phyloP scores from a whole-genome alignment of 2,797 vertebrate genomes.

The Etheostoma nigrum region DNA sequence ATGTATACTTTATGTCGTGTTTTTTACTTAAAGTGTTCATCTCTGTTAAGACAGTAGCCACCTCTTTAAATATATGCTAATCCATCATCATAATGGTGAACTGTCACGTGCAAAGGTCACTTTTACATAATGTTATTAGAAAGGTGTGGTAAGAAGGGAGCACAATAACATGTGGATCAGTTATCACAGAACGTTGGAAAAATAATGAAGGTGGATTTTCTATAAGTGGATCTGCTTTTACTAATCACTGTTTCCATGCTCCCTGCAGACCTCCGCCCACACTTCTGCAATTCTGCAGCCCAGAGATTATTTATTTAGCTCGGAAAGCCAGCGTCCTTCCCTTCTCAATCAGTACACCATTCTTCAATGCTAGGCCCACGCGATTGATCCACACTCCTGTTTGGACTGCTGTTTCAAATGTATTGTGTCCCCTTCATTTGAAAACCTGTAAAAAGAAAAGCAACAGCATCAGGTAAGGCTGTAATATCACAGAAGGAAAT shows the following conservation, averaged over 20 bases:
- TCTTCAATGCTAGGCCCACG: not conserved
- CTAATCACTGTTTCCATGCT: slow-evolving; percentile 72
- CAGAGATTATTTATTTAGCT: slow-evolving; percentile 69
- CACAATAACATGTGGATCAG: slow-evolving; percentile 16
- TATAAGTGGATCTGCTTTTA: slow-evolving; percentile 68
- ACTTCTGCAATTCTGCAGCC: slow-evolving; percentile 57
- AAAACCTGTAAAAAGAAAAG: slow-evolving; percentile 9
- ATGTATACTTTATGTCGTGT: not conserved
- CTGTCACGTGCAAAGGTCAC: slow-evolving; percentile 5
- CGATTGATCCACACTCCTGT: slow-evolving; percentile 23
- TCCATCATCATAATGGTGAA: not conserved
- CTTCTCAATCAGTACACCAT: slow-evolving; percentile 16
- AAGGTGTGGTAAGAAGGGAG: slow-evolving; percentile 24
- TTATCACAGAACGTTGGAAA: slow-evolving; percentile 46
- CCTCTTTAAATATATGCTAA: slow-evolving; percentile 18
- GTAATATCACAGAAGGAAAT: not conserved
- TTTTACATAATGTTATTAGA: slow-evolving; percentile 12
- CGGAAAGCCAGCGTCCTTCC: slow-evolving; percentile 34
- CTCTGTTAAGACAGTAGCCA: slow-evolving; percentile 1
- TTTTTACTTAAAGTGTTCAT: slow-evolving; percentile 19
- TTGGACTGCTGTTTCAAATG: slow-evolving; percentile 34
- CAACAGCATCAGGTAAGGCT: not conserved
- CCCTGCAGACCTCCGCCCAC: slow-evolving; percentile 72
- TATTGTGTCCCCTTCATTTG: not conserved
- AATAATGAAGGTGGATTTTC: slow-evolving; percentile 65